Evolutionary conservation across 2,797 vertebrate species (phyloP).

Genomic region (Siniperca obscura): DNA sequence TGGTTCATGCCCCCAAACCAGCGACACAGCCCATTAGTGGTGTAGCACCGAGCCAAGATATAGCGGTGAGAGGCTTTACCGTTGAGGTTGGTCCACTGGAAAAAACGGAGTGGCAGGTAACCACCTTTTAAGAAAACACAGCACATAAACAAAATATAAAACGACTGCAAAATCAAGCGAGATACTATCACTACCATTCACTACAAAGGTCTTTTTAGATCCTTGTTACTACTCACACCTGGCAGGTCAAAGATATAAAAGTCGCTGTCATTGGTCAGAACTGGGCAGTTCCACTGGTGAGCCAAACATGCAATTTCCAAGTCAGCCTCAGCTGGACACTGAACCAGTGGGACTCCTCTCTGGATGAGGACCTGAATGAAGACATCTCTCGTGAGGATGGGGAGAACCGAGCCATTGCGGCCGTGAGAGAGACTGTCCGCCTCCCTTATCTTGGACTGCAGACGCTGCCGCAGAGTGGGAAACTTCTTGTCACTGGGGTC

Average conservation of each 20-base stretch:
- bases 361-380: constrained; percentile 90
- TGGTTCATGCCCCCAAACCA: constrained; percentile 85
- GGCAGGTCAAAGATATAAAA: constrained; percentile 94
- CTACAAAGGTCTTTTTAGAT: neutral
- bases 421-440: constrained; percentile 85
- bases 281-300: constrained; percentile 92
- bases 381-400: constrained; percentile 87
- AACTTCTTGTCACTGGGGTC: constrained; percentile 92
- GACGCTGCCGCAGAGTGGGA: constrained; percentile 86
- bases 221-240: constrained; percentile 69
- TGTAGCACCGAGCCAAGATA: constrained; percentile 88
- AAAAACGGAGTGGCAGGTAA: constrained; percentile 89
- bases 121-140: constrained; percentile 80
- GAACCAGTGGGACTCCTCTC: constrained; percentile 87
- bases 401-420: constrained; percentile 84
- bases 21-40: constrained; percentile 83
- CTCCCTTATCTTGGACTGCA: constrained; percentile 87
- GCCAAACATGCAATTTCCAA: constrained; percentile 93
- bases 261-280: constrained; percentile 94
- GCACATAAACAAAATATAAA: constrained; percentile 14
- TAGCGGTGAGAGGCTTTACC: constrained; percentile 77
- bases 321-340: constrained; percentile 94
- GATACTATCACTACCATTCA: neutral
- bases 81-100: constrained; percentile 89
- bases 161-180: neutral